Evolutionary conservation across 2,888 invertebrate genomes (phyloP).

Genomic region (Philonicus albiceps): DNA sequence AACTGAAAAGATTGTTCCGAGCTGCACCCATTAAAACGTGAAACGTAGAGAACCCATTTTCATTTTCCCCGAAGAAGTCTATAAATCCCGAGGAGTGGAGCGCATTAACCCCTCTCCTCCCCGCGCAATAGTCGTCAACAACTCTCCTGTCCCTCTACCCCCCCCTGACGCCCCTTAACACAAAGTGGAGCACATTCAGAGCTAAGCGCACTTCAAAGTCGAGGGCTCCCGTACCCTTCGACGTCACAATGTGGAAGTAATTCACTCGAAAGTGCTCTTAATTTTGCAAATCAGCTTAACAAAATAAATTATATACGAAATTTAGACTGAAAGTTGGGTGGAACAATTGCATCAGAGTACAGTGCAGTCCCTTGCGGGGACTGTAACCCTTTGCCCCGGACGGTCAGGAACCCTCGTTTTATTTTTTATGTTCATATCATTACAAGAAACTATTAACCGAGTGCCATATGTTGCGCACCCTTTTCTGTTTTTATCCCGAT

Average conservation of each 20-base stretch:
- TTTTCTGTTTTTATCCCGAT: conserved; percentile 8
- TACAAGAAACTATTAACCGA: conserved; percentile 27
- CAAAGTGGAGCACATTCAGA: not conserved
- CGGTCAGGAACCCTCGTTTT: not conserved
- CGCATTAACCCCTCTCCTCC: not conserved
- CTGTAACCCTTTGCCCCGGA: not conserved
- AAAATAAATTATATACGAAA: conserved; percentile 9
- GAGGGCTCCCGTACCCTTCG: not conserved
- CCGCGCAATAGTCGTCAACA: not conserved
- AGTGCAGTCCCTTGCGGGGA: not conserved
- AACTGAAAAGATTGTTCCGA: not conserved
- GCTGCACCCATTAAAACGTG: not conserved
- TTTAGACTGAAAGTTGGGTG: not conserved
- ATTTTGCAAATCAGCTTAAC: conserved; percentile 9
- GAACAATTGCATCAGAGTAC: not conserved
- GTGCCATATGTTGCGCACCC: conserved; percentile 37
- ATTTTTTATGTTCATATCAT: conserved; percentile 4
- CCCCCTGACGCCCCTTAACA: no score
- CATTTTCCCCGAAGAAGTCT: not conserved
- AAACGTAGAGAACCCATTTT: not conserved
- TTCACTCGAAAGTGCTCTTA: conserved; percentile 5
- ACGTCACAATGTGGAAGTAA: not conserved
- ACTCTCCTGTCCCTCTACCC: not conserved
- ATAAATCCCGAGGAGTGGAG: not conserved
- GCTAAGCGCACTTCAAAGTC: not conserved